Evolutionary conservation across 2,888 invertebrate genomes (phyloP).

Genomic region (Portevinia maculata): DNA sequence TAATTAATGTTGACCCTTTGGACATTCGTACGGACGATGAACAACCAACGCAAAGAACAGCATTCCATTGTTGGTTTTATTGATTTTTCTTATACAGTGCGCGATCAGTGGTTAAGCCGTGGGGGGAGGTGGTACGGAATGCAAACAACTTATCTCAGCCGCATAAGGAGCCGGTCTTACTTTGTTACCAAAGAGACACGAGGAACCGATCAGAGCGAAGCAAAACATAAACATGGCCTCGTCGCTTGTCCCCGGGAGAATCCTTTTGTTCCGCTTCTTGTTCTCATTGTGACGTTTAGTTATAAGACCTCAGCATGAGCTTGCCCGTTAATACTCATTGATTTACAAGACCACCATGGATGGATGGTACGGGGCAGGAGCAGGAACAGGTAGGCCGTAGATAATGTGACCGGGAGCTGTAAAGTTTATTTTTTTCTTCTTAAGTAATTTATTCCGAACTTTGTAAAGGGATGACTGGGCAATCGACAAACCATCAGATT

Average conservation of each 20-base stretch:
- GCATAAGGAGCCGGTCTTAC: constrained; percentile 62
- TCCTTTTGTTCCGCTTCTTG: constrained; percentile 70
- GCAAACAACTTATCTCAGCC: constrained; percentile 47
- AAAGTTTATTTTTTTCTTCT: constrained; percentile 28
- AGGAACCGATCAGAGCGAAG: constrained; percentile 37
- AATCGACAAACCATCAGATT: constrained; percentile 57
- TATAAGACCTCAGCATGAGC: constrained; percentile 29
- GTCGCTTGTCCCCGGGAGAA: constrained; percentile 54
- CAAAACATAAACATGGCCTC: constrained; percentile 51
- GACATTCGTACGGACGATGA: constrained; percentile 27
- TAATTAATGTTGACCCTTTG: constrained; percentile 68
- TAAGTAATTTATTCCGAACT: constrained; percentile 62
- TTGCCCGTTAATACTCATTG: constrained; percentile 57
- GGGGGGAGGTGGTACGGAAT: constrained; percentile 13
- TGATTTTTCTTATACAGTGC: constrained; percentile 47
- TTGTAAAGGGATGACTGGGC: constrained; percentile 56
- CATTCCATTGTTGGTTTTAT: constrained; percentile 60
- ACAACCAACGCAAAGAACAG: constrained; percentile 65
- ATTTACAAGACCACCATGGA: constrained; percentile 71
- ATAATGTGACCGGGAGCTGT: constrained; percentile 65
- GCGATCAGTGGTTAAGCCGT: constrained; percentile 30
- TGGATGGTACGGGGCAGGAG: constrained; percentile 31
- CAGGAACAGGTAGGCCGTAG: constrained; percentile 53
- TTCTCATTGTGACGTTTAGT: constrained; percentile 50
- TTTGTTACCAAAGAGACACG: constrained; percentile 50